A percentile compares a stretch with the other conserved stretches of the same genome.
Conservation (phyloP, 1,140 invertebrate genomes). For the Drusus annulatus region DNA sequence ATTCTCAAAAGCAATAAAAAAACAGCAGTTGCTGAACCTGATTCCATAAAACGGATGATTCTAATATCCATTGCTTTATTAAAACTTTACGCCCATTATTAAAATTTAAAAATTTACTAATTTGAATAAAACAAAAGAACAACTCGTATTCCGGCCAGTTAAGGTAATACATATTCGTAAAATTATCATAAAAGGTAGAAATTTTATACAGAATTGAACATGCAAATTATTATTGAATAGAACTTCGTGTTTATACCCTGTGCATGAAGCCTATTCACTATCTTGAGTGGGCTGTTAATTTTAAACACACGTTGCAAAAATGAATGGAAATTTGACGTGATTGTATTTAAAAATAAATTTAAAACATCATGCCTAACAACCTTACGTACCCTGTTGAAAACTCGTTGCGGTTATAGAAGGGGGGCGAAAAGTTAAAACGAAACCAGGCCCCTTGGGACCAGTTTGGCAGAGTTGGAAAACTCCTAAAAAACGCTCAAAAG, state of each 20-base stretch:
- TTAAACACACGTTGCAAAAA: constrained; percentile 15
- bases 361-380: constrained; percentile 7
- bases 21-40: too few relatives aligned
- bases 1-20: too few relatives aligned
- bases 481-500: too few relatives aligned
- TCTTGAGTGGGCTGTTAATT: constrained; percentile 33
- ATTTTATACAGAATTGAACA: not conserved
- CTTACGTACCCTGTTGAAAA: not conserved
- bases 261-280: not conserved
- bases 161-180: not conserved
- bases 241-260: not conserved
- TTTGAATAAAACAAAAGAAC: too few relatives aligned
- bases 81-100: too few relatives aligned
- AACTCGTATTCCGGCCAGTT: too few relatives aligned
- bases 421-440: not conserved
- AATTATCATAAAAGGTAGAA: not conserved
- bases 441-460: not conserved
- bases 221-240: not conserved
- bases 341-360: not conserved
- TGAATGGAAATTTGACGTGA: constrained; percentile 14
- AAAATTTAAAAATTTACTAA: too few relatives aligned
- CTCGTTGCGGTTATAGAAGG: not conserved
- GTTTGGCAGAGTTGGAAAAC: not conserved
- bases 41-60: too few relatives aligned
- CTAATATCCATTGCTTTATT: too few relatives aligned